Conservation (phyloP, 2,797 vertebrate species). For the Chromobotia macracanthus region DNA sequence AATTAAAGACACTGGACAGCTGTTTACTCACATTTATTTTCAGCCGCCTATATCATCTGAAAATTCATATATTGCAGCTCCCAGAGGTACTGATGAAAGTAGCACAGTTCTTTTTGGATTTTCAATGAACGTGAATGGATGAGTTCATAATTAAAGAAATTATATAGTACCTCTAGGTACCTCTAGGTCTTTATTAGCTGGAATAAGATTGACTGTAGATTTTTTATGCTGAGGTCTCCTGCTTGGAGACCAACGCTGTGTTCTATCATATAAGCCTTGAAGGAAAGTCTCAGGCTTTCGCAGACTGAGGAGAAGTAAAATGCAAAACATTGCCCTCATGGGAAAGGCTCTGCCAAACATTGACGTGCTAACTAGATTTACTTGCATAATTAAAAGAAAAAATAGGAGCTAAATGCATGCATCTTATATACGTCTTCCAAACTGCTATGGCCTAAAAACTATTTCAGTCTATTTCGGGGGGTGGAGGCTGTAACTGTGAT, state of each 20-base stretch:
- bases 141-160: conserved; percentile 26
- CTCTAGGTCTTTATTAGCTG: conserved; percentile 30
- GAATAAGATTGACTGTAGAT: conserved; percentile 2
- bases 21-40: not conserved
- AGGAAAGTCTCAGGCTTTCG: conserved; percentile 27
- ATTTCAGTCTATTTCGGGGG: conserved; percentile 29
- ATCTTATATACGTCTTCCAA: conserved; percentile 42
- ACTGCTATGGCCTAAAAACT: conserved; percentile 40
- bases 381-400: conserved; percentile 55
- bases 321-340: conserved; percentile 44
- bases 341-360: conserved; percentile 36
- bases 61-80: not conserved
- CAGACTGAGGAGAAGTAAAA: conserved; percentile 34
- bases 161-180: not conserved
- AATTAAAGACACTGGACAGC: not conserved
- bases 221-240: not conserved
- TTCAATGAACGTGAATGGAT: not conserved
- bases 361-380: conserved; percentile 46
- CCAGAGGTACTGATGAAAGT: not conserved
- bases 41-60: not conserved
- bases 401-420: conserved; percentile 46
- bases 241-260: conserved; percentile 9
- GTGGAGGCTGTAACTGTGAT: conserved; percentile 43
- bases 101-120: conserved; percentile 3
- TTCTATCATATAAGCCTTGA: conserved; percentile 19